Base-by-base conservation (phyloP, 2,888 invertebrate genomes). In the Peribatodes rhomboidaria region DNA sequence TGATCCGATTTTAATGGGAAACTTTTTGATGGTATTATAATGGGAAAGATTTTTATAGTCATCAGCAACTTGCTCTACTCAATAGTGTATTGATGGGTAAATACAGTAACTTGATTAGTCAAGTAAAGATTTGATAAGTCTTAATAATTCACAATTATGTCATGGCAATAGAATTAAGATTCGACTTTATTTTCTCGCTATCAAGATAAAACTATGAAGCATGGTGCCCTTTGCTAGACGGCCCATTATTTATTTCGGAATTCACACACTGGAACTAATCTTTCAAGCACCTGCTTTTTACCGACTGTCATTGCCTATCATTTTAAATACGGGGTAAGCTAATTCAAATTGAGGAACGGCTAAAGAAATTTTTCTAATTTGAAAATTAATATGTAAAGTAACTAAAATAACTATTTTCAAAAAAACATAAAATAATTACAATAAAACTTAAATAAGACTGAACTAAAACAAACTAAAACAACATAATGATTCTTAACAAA, bases 221-320 rank as follows among this genome's bases (percentile, higher is more conserved):
- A 27, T 49, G 18, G 33, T 41, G 20, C 47, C 61, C 41, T 55
- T 49, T 46, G 20, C 33, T 59, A 47, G 16, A 16, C 16, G 16
- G 37, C 37, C 31, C 39, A 61, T 54, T 47, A 37, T 37, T 54
- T 60, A 56, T 37, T 42, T 56, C 50, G 55, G 66, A 55, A 50
- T 33, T 44, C 50, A 57, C 44, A 44, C 50, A 62, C 44, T 52
- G 50, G 41, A 42, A 62, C 50, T 57, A 57, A 57, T 56, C 42
- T 56, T 31, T 4, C 52, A 44, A 42, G 37, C 50, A 62, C 62
- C 56, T 44, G 56, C 56, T 44, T 67, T 67, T 68, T 69, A 61
- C 65, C 8, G 60, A 41, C 39, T 55, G 14, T 11, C n/a, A n/a
- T n/a, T 41, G 16, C 33, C 10, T 41, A 39, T 18, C 11, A 49